Evolutionary conservation across 2,113 vertebrate species (phyloP).

Genomic region (Polypterus senegalus): DNA sequence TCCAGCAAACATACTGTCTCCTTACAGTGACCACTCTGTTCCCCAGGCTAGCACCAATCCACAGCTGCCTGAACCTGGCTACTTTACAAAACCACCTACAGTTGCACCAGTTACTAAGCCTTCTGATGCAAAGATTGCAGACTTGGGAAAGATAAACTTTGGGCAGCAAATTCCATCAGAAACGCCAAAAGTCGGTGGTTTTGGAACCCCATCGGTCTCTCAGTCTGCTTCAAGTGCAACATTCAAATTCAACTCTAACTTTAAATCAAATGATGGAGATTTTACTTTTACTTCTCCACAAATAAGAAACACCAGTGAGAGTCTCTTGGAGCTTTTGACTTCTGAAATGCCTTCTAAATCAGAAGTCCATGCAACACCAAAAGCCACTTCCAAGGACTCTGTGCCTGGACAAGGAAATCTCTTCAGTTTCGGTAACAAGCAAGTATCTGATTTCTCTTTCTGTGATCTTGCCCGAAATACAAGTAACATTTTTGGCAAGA

Average conservation of each 20-base stretch:
- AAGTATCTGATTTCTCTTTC: constrained; percentile 45
- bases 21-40: constrained; percentile 72
- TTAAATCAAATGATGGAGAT: constrained; percentile 91
- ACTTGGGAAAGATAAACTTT: constrained; percentile 69
- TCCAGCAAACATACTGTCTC: constrained; percentile 70
- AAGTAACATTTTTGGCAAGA: constrained; percentile 48
- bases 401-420: constrained; percentile 38
- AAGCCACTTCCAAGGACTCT: constrained; percentile 35
- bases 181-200: constrained; percentile 52
- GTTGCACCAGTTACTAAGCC: constrained; percentile 52
- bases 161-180: constrained; percentile 57
- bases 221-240: constrained; percentile 58
- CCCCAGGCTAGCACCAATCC: constrained; percentile 73
- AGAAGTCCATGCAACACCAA: constrained; percentile 48
- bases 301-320: constrained; percentile 62
- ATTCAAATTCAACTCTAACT: constrained; percentile 95
- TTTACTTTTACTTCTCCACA: constrained; percentile 80
- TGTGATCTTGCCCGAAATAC: constrained; percentile 39
- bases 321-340: constrained; percentile 76
- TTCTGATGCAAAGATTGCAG: constrained; percentile 57
- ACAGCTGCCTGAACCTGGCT: constrained; percentile 82
- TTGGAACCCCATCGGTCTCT: constrained; percentile 38
- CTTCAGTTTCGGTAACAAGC: constrained; percentile 70
- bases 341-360: constrained; percentile 67
- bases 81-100: constrained; percentile 79